Conservation (phyloP, 2,888 invertebrate genomes). For the Doris montereyensis region DNA sequence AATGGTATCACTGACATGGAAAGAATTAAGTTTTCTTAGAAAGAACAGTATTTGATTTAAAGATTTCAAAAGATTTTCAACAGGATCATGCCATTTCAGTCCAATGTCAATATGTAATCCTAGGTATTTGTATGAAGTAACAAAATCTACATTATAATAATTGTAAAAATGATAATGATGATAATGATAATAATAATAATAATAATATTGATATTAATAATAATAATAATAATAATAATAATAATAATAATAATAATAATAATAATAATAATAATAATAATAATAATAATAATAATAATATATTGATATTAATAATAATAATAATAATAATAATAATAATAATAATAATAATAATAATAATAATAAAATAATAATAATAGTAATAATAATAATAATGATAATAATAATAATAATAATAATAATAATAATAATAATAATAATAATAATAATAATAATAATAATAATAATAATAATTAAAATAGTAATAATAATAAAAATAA, state of each 20-base stretch:
- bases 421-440: background rate
- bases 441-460: background rate
- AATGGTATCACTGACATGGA: too few relatives aligned
- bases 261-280: background rate
- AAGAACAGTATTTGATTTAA: too few relatives aligned
- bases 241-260: background rate
- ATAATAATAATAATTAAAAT: background rate
- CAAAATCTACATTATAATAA: too few relatives aligned
- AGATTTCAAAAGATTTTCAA: too few relatives aligned
- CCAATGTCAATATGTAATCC: too few relatives aligned
- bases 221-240: background rate
- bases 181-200: background rate
- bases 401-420: background rate
- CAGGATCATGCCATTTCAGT: too few relatives aligned
- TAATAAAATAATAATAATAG: background rate
- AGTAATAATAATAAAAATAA: background rate
- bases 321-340: background rate
- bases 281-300: background rate
- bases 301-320: background rate
- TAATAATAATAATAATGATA: background rate
- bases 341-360: background rate
- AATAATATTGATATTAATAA: too few relatives aligned
- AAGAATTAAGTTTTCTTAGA: too few relatives aligned
- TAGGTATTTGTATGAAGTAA: too few relatives aligned
- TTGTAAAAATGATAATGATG: background rate